Percentiles rank a stretch among this genome's conserved stretches.
phyloP scores from a whole-genome alignment of 2,888 invertebrate genomes.

The Nemotelus nigrinus region DNA sequence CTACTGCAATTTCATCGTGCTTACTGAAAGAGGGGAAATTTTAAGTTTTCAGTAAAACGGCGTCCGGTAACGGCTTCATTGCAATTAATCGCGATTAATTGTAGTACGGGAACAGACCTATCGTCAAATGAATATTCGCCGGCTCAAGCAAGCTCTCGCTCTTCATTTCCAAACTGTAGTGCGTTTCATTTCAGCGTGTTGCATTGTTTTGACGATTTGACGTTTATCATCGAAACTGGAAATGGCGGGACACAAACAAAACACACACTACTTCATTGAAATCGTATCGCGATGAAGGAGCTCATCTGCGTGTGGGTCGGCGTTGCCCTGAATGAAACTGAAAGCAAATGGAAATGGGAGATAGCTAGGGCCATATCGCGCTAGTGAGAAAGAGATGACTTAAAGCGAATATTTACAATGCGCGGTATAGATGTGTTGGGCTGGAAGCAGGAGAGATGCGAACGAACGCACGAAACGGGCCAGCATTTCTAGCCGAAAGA shows the following conservation, averaged over 20 bases:
- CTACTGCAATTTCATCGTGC: too few species aligned
- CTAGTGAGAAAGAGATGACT: neutral
- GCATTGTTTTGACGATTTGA: neutral
- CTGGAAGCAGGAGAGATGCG: conserved; percentile 35
- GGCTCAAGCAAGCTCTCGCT: too few species aligned
- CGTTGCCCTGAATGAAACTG: conserved; percentile 6
- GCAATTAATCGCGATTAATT: too few species aligned
- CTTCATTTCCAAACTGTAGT: too few species aligned
- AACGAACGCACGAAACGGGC: conserved; percentile 22
- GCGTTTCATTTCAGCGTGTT: neutral
- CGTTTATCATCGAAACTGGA: neutral
- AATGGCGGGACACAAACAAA: conserved; percentile 25
- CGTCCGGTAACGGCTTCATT: too few species aligned
- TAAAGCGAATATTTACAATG: conserved; percentile 26
- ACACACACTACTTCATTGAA: conserved; percentile 2
- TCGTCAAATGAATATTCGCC: too few species aligned
- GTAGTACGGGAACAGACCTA: too few species aligned
- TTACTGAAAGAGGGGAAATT: too few species aligned
- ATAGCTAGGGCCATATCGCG: neutral
- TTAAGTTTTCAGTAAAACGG: too few species aligned
- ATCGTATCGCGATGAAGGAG: neutral
- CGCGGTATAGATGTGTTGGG: neutral
- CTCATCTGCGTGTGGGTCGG: neutral
- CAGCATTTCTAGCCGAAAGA: neutral
- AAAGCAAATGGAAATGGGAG: neutral